phyloP scores from a whole-genome alignment of 2,113 vertebrate species.

The Oncorhynchus tshawytscha region DNA sequence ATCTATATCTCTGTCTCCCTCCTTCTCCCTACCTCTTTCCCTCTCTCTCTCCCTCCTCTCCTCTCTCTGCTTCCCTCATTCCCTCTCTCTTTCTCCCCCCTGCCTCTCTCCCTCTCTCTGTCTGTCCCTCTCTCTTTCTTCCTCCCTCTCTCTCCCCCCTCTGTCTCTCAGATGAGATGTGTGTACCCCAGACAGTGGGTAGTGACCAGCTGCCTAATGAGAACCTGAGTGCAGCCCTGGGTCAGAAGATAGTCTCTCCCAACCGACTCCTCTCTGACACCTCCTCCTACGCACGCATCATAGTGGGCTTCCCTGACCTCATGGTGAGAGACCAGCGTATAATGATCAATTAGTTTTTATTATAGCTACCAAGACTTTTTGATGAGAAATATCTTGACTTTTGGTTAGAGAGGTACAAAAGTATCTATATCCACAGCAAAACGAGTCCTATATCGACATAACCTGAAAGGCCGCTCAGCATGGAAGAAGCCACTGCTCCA shows the following conservation, averaged over 20 bases:
- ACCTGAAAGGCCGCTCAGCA: too few species aligned
- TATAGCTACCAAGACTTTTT: too few species aligned
- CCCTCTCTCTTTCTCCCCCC: background rate
- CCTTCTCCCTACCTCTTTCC: background rate
- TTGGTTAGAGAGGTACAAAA: too few species aligned
- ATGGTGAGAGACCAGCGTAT: conserved; percentile 75
- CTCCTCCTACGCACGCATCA: conserved; percentile 78
- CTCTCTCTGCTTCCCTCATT: background rate
- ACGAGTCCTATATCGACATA: too few species aligned
- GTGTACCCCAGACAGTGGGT: conserved; percentile 80
- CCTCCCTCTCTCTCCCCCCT: background rate
- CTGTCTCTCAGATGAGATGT: conserved; percentile 64
- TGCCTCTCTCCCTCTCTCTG: background rate
- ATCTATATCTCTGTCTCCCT: conserved; percentile 15
- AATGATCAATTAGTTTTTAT: background rate
- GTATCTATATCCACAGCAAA: too few species aligned
- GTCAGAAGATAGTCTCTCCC: conserved; percentile 90
- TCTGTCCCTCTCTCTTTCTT: background rate
- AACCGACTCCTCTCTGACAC: conserved; percentile 87
- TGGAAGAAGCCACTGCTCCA: too few species aligned
- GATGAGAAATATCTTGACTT: too few species aligned
- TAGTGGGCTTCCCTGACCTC: conserved; percentile 94
- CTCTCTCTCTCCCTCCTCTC: background rate
- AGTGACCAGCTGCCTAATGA: conserved; percentile 86
- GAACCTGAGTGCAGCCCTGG: conserved; percentile 88